Percentiles rank a stretch among this genome's conserved stretches.
Conservation (phyloP, 2,113 vertebrate species). For the Gambusia holbrooki region DNA sequence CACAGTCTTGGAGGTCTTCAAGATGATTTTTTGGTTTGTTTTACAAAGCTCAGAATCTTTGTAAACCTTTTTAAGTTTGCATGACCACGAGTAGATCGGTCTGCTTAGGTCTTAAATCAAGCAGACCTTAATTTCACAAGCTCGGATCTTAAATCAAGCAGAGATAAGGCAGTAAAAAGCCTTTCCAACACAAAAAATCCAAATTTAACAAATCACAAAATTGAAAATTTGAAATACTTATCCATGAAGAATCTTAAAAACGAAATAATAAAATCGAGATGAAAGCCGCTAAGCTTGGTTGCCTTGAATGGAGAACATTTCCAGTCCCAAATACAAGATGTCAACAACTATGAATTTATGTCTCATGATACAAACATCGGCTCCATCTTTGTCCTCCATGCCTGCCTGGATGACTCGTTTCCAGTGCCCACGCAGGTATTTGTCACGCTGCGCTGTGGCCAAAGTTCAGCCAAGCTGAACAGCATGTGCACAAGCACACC, state of each 20-base stretch:
- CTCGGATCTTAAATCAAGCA: not conserved
- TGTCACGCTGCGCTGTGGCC: not conserved
- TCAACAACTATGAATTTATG: not conserved
- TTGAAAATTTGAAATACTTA: no score
- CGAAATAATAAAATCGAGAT: no score
- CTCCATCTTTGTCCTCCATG: not conserved
- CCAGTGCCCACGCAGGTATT: not conserved
- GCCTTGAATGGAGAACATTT: not conserved
- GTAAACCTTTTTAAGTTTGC: no score
- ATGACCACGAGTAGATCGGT: no score
- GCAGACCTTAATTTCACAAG: no score
- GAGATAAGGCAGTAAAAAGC: not conserved
- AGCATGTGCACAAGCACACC: slow-evolving; percentile 1
- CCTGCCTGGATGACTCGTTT: not conserved
- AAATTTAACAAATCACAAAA: no score
- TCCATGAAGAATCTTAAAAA: no score
- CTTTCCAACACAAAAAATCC: not conserved
- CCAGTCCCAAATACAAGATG: not conserved
- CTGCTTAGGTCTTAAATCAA: no score
- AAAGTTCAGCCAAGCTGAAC: slow-evolving; percentile 1
- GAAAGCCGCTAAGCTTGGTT: no score
- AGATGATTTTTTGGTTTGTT: no score
- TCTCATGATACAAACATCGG: not conserved
- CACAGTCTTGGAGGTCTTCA: no score
- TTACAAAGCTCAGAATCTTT: no score